Evolutionary conservation across 1,140 invertebrate species (phyloP), one percentile per base, ranked within the genome.

Genomic region (Dendrolimus kikuchii): DNA sequence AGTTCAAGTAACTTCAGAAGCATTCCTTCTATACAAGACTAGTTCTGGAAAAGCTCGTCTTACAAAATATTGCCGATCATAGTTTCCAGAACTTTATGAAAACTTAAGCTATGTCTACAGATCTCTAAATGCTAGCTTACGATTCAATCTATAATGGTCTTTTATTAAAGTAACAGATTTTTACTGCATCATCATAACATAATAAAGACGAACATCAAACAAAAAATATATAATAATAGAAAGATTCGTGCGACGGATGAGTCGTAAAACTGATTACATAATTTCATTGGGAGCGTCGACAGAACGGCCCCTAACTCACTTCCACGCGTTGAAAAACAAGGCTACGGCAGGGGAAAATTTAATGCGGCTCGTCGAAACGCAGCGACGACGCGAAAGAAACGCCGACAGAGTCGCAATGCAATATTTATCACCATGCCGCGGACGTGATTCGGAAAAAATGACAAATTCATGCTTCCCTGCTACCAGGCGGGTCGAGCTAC

Each of bases 371-470:
- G 53, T 54, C 56, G 62, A 50, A 59, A 44, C 59, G 48, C 48
- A 49, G 56, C 59, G 63, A 66, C 59, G 60, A 51, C 57, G 49
- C 42, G 58, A 60, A 73, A 77, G 74, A 79, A 81, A 76, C 70
- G 69, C 63, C 65, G 61, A 73, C 71, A 62, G 69, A 61, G 64
- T 69, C 23, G 73, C 79, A 76, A 85, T 85, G 77, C 81, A 81
- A 85, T 85, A 85, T 82, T 85, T 82, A 85, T 85, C 74, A 80
- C 78, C 66, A 64, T 68, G 64, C 66, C 69, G 76, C 72, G 77
- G 69, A 82, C 81, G 81, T 85, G 79, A 73, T 78, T 73, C 61
- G 72, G 80, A 82, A 85, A 82, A 84, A 83, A 85, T 85, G 80
- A 83, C 81, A 85, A 85, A 85, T 85, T 81, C 81, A 83, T 81